These are phyloP conservation scores for Takifugu ocellatus DNA, from an alignment of 2,797 vertebrate genomes.

Conservation along the genomic window DNA sequence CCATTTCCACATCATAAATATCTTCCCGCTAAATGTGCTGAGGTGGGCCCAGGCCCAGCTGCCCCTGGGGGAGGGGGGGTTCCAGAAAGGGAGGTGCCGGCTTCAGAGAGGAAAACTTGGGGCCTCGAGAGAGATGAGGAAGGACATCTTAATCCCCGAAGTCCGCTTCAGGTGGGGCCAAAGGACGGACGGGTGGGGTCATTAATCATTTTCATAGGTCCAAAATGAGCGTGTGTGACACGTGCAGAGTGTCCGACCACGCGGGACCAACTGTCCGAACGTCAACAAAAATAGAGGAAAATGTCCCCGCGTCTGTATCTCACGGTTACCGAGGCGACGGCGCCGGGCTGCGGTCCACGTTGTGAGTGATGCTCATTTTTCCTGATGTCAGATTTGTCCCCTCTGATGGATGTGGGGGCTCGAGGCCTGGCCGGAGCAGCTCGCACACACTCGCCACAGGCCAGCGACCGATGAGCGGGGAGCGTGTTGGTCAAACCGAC, in stretches of 20 bases:
- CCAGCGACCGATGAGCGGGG: slow-evolving; percentile 71
- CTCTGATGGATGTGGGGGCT: slow-evolving; percentile 63
- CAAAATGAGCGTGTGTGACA: slow-evolving; percentile 25
- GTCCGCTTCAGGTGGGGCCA: slow-evolving; percentile 56
- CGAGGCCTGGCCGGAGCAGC: slow-evolving; percentile 50
- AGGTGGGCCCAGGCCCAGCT: slow-evolving; percentile 40
- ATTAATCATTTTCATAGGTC: slow-evolving; percentile 77
- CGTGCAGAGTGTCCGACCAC: slow-evolving; percentile 4
- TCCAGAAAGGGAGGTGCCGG: slow-evolving; percentile 14
- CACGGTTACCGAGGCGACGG: slow-evolving; percentile 42
- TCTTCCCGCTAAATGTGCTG: slow-evolving; percentile 57
- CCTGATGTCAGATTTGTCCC: slow-evolving; percentile 66
- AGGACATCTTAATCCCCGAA: slow-evolving; percentile 67
- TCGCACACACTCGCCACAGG: slow-evolving; percentile 25
- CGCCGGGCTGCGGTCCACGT: slow-evolving; percentile 50
- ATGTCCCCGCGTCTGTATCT: slow-evolving; percentile 20
- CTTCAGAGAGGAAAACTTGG: slow-evolving; percentile 25
- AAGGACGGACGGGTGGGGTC: slow-evolving; percentile 58
- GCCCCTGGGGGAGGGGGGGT: slow-evolving; percentile 20
- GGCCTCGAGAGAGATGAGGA: slow-evolving; percentile 50
- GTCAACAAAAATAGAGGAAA: slow-evolving; percentile 37
- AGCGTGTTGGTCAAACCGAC: slow-evolving; percentile 55
- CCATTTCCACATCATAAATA: slow-evolving; percentile 75
- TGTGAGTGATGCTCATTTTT: slow-evolving; percentile 62
- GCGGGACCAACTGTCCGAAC: slow-evolving; percentile 26